Evolutionary conservation across 2,888 invertebrate species (phyloP), one percentile per base, ranked within the genome.

Genomic region (Boloria selene): DNA sequence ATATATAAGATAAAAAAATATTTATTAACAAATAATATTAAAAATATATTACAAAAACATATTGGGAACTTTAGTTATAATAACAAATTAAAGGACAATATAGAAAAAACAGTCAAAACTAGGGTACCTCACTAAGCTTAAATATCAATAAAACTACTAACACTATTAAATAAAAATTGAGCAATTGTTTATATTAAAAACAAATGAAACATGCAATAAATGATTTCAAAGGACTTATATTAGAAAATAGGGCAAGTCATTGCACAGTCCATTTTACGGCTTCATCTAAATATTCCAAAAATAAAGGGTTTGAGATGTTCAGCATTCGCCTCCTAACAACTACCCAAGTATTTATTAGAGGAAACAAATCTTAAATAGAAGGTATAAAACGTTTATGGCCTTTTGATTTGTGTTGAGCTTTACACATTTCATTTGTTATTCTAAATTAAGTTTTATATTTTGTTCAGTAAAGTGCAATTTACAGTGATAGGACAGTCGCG

Each of bases 281-380:
- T 60, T 58, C 60, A 70, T 70, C 54, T 26, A 64, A 59, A 63
- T 26, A 51, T 64, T 53, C 52, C 13, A 47, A 65, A 70, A 64
- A 49, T 42, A 52, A 50, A 45, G 56, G 38, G 54, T 64, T 66
- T 58, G 55, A 56, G 52, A 58, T 64, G 54, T 47, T 53, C 51
- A 62, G 65, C 70, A 61, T 65, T 67, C 61, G 61, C 73, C 75
- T 74, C 75, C 80, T 82, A 84, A 84, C 80, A 80, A 79, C 73
- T 74, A 65, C 71, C 75, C 73, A 76, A 79, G 74, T 80, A 79
- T 87, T 86, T 85, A 87, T 85, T 82, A 83, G 77, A 80, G 79
- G 82, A 86, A 87, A 85, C 84, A 82, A 84, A 84, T 83, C 81
- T 78, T 74, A 84, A 85, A 88, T 83, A 84, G 84, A 81, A 84